Evolutionary conservation across 2,113 vertebrate species (phyloP).

Genomic region (Picathartes gymnocephalus): DNA sequence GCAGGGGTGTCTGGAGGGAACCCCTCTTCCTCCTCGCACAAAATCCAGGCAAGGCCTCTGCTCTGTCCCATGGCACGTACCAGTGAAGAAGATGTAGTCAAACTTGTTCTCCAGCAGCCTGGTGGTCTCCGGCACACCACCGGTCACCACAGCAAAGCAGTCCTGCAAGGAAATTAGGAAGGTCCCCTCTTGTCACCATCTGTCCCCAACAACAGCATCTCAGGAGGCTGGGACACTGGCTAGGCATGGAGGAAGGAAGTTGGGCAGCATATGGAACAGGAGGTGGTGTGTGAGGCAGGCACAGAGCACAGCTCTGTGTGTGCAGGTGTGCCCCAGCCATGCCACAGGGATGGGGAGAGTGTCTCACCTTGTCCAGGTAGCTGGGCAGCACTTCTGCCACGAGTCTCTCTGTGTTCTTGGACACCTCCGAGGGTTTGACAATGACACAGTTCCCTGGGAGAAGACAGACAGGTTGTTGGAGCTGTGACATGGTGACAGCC

Average conservation of each 20-base stretch:
- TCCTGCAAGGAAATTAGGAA: conserved; percentile 58
- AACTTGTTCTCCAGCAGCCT: conserved; percentile 84
- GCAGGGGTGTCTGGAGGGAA: not conserved
- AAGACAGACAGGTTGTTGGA: not conserved
- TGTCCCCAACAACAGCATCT: not conserved
- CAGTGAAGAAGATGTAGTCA: conserved; percentile 86
- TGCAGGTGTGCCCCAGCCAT: not conserved
- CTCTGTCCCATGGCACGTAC: not conserved
- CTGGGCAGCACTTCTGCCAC: conserved; percentile 67
- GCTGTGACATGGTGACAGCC: not conserved
- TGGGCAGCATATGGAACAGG: fast-evolving
- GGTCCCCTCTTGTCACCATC: fast-evolving
- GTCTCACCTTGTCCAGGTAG: conserved; percentile 80
- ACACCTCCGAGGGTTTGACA: conserved; percentile 77
- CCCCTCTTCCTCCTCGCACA: not conserved
- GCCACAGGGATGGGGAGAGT: not conserved
- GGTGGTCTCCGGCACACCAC: conserved; percentile 60
- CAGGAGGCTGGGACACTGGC: not conserved
- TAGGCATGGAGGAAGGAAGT: not conserved
- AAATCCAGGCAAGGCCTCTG: not conserved
- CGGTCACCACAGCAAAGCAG: conserved; percentile 80
- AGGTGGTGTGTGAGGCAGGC: not conserved
- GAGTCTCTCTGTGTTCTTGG: conserved; percentile 66
- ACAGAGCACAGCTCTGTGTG: not conserved
- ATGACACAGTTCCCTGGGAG: conserved; percentile 80